Base-by-base conservation (phyloP, 1,140 invertebrate species). In the Carposina sasakii region DNA sequence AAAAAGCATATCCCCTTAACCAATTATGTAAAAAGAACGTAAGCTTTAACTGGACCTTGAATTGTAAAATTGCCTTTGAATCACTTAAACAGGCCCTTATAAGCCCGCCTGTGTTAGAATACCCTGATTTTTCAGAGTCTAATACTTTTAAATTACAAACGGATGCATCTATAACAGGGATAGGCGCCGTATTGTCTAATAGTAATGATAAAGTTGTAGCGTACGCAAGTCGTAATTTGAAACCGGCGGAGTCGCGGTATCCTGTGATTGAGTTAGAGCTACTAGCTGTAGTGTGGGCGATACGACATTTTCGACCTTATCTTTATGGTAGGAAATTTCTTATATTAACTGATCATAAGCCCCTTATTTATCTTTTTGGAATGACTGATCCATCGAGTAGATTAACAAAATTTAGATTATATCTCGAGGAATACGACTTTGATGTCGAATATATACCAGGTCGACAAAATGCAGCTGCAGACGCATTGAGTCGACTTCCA, bases 1-100 rank as follows among this genome's bases (percentile, higher is more conserved):
- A 45, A 13, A 55, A 49, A 12, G 19, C 34, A 2, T 1, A 41
- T 40, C 42, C 47, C 1, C 20, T 50, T 17, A 55, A 49, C 31
- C 33, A 46, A 12, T 46, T 55, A 36, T 50, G 24, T 12, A 2
- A 20, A 10, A 54, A 54, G 22, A 33, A 54, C 28, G 8, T 21
- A 36, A 2, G 4, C 1, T 48, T 49, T 48, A 12, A 17, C 1
- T 48, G 40, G 45, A 48, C 34, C 3, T 3, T 5, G 20, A 8
- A 37, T 19, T 37, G 34, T 12, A 28, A 28, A 6, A 28, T 6
- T 6, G 12, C 6, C 12, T 28, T 28, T 12, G 24, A 28, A 28
- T 28, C 6, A 6, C 12, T 28, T 6, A 28, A 28, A 28, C 6
- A 28, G 24, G 6, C 12, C 6, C 24, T 28, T 28, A 28, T 12